Conservation (phyloP, 2,113 vertebrate genomes). For the Triplophysa rosa region DNA sequence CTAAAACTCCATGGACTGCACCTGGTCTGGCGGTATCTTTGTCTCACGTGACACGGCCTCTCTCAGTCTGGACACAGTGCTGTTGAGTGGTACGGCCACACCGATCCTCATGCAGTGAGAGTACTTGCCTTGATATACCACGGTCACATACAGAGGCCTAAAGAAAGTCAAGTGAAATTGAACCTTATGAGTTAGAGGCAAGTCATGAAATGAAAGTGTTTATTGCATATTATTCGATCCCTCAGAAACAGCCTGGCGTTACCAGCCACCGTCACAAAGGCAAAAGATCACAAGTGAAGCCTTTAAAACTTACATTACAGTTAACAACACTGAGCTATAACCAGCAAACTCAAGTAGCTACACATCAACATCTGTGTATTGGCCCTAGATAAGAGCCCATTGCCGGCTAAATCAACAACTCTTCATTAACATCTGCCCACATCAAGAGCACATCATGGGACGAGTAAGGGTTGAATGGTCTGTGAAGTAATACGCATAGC, state of each 20-base stretch:
- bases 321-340: no score
- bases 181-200: neutral
- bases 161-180: constrained; percentile 32
- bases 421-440: constrained; percentile 17
- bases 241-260: no score
- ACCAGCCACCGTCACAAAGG: no score
- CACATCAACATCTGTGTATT: neutral
- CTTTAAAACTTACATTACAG: no score
- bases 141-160: constrained; percentile 92
- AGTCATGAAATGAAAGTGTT: neutral
- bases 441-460: constrained; percentile 2
- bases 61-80: constrained; percentile 87
- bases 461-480: neutral
- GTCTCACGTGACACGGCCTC: constrained; percentile 92
- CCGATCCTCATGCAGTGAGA: constrained; percentile 97
- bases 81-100: constrained; percentile 89
- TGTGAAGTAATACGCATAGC: constrained; percentile 17
- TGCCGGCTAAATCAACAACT: constrained; percentile 7
- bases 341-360: neutral
- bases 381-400: neutral
- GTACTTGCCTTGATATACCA: constrained; percentile 96
- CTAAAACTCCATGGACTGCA: constrained; percentile 55
- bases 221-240: no score
- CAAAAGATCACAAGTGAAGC: no score
- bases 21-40: constrained; percentile 96